Evolutionary conservation across 2,113 vertebrate species (phyloP).

Genomic region (Crotalus viridis): DNA sequence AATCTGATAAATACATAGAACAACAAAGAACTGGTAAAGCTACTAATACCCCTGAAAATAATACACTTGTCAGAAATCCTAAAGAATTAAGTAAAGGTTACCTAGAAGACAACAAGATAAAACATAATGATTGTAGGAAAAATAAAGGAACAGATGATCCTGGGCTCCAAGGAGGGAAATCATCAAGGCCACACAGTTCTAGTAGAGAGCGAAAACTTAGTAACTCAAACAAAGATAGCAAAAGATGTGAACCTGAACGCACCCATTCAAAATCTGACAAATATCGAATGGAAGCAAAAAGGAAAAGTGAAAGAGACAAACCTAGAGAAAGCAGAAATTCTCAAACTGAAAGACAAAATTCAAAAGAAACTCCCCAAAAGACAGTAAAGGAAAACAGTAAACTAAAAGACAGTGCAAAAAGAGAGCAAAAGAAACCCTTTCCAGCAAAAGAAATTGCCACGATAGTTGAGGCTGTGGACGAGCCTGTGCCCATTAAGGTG

Average conservation of each 20-base stretch:
- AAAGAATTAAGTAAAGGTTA: constrained; percentile 64
- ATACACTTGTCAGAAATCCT: constrained; percentile 54
- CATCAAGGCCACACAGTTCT: constrained; percentile 45
- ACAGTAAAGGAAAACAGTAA: constrained; percentile 61
- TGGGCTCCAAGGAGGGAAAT: constrained; percentile 59
- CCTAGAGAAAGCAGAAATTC: constrained; percentile 64
- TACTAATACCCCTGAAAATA: constrained; percentile 61
- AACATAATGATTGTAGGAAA: constrained; percentile 61
- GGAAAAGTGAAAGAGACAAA: constrained; percentile 71
- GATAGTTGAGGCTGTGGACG: constrained; percentile 35
- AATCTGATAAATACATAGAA: constrained; percentile 62
- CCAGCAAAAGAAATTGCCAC: constrained; percentile 35
- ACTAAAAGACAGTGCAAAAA: constrained; percentile 44
- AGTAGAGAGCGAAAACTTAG: constrained; percentile 59
- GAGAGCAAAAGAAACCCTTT: constrained; percentile 38
- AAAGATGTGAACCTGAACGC: constrained; percentile 61
- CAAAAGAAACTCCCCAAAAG: constrained; percentile 49
- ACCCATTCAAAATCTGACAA: constrained; percentile 63
- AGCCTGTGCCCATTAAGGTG: constrained; percentile 41
- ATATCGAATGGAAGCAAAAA: constrained; percentile 73
- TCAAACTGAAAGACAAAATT: constrained; percentile 63
- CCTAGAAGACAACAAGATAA: constrained; percentile 65
- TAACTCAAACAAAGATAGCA: constrained; percentile 47
- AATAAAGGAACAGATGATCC: constrained; percentile 58
- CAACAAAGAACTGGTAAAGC: constrained; percentile 61